These are phyloP conservation scores for Myiagra hebetior DNA, from an alignment of 2,113 vertebrate species.

Conservation along the genomic window DNA sequence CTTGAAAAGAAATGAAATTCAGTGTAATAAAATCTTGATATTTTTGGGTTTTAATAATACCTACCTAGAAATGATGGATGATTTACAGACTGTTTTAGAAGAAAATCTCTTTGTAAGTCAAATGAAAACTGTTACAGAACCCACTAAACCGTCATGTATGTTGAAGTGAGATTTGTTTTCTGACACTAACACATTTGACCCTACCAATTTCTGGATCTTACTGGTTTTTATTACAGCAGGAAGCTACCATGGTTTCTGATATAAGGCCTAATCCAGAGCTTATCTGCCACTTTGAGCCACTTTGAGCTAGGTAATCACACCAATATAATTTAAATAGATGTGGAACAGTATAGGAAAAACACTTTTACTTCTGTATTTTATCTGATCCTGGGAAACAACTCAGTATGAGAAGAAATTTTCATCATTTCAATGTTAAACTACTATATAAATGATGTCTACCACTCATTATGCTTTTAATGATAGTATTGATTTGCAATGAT, in stretches of 20 bases:
- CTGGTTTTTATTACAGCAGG: not conserved
- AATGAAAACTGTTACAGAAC: not conserved
- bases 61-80: not conserved
- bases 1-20: not conserved
- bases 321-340: not conserved
- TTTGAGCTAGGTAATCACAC: not conserved
- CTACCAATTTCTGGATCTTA: not conserved
- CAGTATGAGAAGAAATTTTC: not conserved
- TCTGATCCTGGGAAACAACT: not conserved
- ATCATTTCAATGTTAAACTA: not conserved
- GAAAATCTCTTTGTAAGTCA: not conserved
- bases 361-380: not conserved
- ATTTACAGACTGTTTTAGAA: not conserved
- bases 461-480: not conserved
- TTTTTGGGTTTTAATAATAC: not conserved
- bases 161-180: not conserved
- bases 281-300: not conserved
- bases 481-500: not conserved
- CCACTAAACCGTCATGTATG: accelerated
- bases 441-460: not conserved
- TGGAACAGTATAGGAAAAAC: not conserved
- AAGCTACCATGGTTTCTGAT: not conserved
- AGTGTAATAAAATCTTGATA: not conserved
- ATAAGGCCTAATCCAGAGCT: not conserved
- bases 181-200: not conserved